phyloP scores from a whole-genome alignment of 2,797 vertebrate species.

The Galagoides demidoff region DNA sequence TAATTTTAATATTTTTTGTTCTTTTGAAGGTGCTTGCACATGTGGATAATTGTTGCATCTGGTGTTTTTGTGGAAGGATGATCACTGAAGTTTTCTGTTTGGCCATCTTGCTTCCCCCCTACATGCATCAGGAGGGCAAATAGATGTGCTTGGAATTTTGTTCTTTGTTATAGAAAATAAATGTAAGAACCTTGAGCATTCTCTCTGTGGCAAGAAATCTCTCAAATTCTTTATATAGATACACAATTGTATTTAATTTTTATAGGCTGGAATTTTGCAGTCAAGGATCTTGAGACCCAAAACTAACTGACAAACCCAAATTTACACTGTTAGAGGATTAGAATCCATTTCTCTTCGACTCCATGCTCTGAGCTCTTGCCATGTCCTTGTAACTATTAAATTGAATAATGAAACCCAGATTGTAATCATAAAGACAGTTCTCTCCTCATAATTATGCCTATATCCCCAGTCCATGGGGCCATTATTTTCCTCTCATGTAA shows the following conservation, averaged over 20 bases:
- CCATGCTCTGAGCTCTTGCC: background rate
- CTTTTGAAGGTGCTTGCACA: no score
- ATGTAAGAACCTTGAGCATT: conserved; percentile 49
- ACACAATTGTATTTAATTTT: conserved; percentile 62
- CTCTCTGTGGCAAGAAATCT: conserved; percentile 51
- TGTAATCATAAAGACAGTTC: background rate
- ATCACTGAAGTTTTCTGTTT: no score
- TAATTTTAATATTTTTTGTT: no score
- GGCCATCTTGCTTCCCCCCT: no score
- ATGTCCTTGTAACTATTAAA: background rate
- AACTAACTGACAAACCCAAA: conserved; percentile 32
- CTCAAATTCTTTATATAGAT: conserved; percentile 16
- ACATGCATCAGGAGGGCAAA: background rate
- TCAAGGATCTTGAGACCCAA: conserved; percentile 46
- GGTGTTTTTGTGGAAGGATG: no score
- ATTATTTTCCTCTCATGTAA: conserved; percentile 31
- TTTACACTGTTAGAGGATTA: background rate
- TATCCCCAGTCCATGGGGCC: background rate
- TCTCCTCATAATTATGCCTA: background rate
- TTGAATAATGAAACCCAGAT: background rate
- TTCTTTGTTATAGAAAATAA: conserved; percentile 51
- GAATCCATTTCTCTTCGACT: background rate
- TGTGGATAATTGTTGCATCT: no score
- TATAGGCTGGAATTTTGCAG: background rate
- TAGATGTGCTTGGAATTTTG: background rate